Evolutionary conservation across 2,888 invertebrate species (phyloP).

Genomic region (Siphlonurus alternatus): DNA sequence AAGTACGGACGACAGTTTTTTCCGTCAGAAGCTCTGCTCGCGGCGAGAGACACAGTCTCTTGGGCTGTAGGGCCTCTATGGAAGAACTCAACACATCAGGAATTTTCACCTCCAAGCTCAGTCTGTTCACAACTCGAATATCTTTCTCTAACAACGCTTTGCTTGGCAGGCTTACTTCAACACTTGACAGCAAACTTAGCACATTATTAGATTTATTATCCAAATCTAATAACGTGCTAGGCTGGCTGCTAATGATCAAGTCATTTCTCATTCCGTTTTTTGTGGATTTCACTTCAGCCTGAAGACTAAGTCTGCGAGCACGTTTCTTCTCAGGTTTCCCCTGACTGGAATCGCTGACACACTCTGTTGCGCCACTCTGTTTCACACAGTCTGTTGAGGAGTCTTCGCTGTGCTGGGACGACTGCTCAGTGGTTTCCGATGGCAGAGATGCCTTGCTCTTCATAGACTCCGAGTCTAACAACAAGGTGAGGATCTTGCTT

Average conservation of each 20-base stretch:
- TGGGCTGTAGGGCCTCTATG: background rate
- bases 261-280: background rate
- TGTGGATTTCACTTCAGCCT: background rate
- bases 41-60: too few relatives aligned
- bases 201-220: background rate
- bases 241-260: background rate
- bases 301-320: background rate
- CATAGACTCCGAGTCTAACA: background rate
- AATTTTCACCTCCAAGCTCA: background rate
- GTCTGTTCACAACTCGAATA: background rate
- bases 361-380: background rate
- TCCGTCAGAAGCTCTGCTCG: too few relatives aligned
- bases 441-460: background rate
- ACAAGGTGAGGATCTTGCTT: background rate
- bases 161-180: background rate
- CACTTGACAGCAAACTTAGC: background rate
- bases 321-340: background rate
- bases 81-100: background rate
- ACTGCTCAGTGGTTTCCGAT: background rate
- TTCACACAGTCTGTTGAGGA: too few relatives aligned
- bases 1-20: background rate
- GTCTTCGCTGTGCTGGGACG: too few relatives aligned
- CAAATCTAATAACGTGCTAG: background rate
- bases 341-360: background rate
- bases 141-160: background rate